Base-by-base conservation (phyloP, 92 coral and sea anemone species). In the Nematostella vectensis region DNA sequence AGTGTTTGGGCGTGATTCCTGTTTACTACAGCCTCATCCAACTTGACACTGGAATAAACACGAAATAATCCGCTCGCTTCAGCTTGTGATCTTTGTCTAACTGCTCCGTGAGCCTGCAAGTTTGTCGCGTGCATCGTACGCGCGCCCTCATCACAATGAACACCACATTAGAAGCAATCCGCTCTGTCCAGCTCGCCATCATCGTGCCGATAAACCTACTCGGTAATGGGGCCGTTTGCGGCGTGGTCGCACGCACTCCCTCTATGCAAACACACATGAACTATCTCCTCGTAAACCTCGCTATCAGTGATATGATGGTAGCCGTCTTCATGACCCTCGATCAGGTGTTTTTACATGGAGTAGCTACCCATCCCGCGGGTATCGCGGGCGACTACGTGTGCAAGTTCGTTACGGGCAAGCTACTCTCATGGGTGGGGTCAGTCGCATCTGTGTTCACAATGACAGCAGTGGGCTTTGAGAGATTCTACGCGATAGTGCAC, bases 391-490 rank as follows among this genome's bases (percentile, higher is more conserved):
- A 76, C 38, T 60, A 43, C 45, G 16, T 68, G 24, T 76, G 82
- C 52, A 76, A 76, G 54, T 40, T 68, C 55, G 24, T 76, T 25
- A 76, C 82, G 17, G 79, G 79, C 20, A 72, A 76, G 43, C 18
- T 61, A 48, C 59, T 68, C 27, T 31, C 76, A 29, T 76, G 82
- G 82, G 67, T 62, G 28, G 82, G 82, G 39, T 76, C 82, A 17
- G 76, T 76, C 22, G 75, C 76, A 19, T 68, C 76, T 1, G 71
- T 68, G 26, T 68, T 70, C 30, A 67, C 82, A 1, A 43, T 76
- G 10, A 47, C 67, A 3, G 76, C 76, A 3, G 55, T 76, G 3
- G 82, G 66, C 10, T 76, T 61, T 27, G 82, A 76, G 49, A 56
- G 82, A 47, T 74, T 42, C 29, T 68, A 67, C 55, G 82, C 82